Conservation (phyloP, 1,140 invertebrate species). For the Pseudobourletiella spinata region DNA sequence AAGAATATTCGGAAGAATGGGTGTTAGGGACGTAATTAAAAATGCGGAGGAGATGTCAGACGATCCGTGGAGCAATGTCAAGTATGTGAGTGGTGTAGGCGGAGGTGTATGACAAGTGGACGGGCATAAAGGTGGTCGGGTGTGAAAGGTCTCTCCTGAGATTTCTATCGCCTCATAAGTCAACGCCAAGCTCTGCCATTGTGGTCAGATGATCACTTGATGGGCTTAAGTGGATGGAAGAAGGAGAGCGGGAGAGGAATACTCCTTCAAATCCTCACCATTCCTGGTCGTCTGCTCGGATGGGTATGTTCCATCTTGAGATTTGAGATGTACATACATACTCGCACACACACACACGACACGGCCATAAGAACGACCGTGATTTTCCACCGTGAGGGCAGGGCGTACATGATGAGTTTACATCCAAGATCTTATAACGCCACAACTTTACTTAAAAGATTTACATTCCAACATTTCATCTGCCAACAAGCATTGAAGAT, state of each 20-base stretch:
- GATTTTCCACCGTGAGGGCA: too few species aligned
- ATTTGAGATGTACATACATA: too few species aligned
- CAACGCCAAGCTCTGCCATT: slow-evolving; percentile 33
- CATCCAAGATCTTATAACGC: neutral
- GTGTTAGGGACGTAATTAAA: too few species aligned
- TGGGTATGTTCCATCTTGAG: too few species aligned
- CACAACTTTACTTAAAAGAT: neutral
- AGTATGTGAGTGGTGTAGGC: too few species aligned
- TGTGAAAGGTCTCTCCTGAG: slow-evolving; percentile 1
- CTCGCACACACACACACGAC: too few species aligned
- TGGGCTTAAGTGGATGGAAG: slow-evolving; percentile 25
- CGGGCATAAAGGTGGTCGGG: neutral
- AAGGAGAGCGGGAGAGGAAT: neutral
- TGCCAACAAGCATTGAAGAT: neutral
- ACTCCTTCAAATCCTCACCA: slow-evolving; percentile 5
- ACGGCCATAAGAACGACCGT: too few species aligned
- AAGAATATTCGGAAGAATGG: too few species aligned
- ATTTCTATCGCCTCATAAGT: slow-evolving; percentile 30
- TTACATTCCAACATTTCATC: slow-evolving; percentile 3
- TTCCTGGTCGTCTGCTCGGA: too few species aligned
- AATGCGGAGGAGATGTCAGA: too few species aligned
- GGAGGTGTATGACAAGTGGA: slow-evolving; percentile 3
- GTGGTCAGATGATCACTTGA: slow-evolving; percentile 34
- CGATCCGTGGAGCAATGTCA: neutral
- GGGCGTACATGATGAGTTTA: too few species aligned